A percentile compares a stretch with the other conserved stretches of the same genome.
These are phyloP conservation scores for Pithys albifrons DNA, from an alignment of 2,113 vertebrate genomes.

Conservation along the genomic window DNA sequence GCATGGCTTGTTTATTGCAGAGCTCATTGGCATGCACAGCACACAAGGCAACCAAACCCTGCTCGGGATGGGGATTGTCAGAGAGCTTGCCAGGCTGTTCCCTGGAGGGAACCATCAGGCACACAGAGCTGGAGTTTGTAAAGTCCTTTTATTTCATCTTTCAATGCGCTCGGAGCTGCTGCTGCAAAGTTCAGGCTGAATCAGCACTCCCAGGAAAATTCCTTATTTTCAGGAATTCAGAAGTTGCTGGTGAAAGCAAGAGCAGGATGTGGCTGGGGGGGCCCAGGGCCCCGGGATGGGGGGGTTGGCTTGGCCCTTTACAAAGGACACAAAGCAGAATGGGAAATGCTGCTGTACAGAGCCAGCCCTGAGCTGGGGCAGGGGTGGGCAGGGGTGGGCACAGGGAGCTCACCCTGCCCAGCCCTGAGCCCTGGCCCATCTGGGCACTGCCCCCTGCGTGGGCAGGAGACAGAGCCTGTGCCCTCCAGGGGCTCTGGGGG, in stretches of 20 bases:
- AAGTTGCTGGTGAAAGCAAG: not conserved
- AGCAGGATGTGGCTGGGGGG: not conserved
- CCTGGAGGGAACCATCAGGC: not conserved
- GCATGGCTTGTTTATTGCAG: not conserved
- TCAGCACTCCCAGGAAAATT: not conserved
- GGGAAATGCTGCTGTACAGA: rapidly evolving
- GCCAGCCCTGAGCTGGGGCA: rapidly evolving
- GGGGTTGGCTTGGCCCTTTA: rapidly evolving
- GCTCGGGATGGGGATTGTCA: conserved; percentile 9
- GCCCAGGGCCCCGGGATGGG: not conserved
- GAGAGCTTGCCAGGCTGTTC: not conserved
- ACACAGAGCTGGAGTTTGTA: conserved; percentile 14
- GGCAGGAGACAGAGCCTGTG: not conserved
- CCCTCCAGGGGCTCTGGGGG: not conserved
- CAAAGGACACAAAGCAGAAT: not conserved
- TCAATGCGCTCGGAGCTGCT: not conserved
- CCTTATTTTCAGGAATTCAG: not conserved
- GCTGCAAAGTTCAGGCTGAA: not conserved
- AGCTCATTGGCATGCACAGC: not conserved
- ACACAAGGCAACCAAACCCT: not conserved
- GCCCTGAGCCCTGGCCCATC: rapidly evolving
- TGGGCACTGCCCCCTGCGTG: rapidly evolving
- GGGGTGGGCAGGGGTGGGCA: not conserved
- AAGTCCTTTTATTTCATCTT: not conserved
- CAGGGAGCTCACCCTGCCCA: rapidly evolving